Conservation (phyloP, 2,797 vertebrate species). For the Menidia menidia region DNA sequence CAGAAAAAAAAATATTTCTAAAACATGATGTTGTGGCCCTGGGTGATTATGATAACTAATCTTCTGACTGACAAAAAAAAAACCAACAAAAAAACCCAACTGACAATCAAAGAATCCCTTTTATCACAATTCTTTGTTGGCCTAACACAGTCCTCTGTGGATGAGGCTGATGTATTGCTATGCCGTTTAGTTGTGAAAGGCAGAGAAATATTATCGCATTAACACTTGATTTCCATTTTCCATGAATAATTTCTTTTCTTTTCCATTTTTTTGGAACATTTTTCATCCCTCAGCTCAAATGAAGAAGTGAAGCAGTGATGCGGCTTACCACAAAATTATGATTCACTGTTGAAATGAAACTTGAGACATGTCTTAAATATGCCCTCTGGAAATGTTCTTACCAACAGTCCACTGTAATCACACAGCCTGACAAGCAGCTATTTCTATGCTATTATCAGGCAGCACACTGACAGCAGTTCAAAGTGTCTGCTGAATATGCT, state of each 20-base stretch:
- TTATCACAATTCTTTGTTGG: conserved; percentile 44
- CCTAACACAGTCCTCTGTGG: conserved; percentile 32
- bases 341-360: conserved; percentile 65
- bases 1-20: conserved; percentile 49
- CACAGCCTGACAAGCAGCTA: conserved; percentile 60
- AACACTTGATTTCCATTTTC: conserved; percentile 80
- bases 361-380: conserved; percentile 57
- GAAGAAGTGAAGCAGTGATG: conserved; percentile 47
- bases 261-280: conserved; percentile 66
- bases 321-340: conserved; percentile 56
- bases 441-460: conserved; percentile 59
- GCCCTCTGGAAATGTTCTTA: conserved; percentile 45
- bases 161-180: conserved; percentile 63
- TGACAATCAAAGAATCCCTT: conserved; percentile 13
- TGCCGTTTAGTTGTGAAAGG: conserved; percentile 68
- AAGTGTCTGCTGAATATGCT: conserved; percentile 51
- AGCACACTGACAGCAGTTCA: conserved; percentile 46
- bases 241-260: conserved; percentile 77
- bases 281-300: conserved; percentile 66
- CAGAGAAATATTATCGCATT: conserved; percentile 77
- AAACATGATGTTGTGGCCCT: conserved; percentile 55
- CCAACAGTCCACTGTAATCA: conserved; percentile 50
- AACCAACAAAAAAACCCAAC: background rate
- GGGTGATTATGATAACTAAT: conserved; percentile 62
- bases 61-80: conserved; percentile 49